Evolutionary conservation across 2,888 invertebrate genomes (phyloP), one percentile per base, ranked within the genome.

Genomic region (Blomia tropicalis): DNA sequence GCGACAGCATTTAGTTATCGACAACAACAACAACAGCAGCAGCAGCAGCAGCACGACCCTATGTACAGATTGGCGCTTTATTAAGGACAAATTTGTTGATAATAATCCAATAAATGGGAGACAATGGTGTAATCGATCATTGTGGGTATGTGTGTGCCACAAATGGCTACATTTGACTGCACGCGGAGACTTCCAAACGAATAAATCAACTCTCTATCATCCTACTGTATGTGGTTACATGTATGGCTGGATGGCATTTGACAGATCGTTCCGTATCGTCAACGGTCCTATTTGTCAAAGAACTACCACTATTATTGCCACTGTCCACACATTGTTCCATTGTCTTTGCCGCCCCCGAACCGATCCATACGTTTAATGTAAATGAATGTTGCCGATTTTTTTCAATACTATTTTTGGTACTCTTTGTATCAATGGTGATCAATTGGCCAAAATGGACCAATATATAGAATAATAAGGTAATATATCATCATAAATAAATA

Each of bases 101-200:
- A 47, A 47, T 47, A 47, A 47, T 47, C 51, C 7, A 47, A 22
- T 47, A 47, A 47, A 47, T 47, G 51, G 51, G 7, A 47, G 51
- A 47, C 51, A 47, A 47, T 47, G 51, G 51, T 47, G 51, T 47
- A 47, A 47, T 47, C 51, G 51, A 47, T 47, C 51, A 47, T 47
- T 11, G 7, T 47, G 7, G 51, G 7, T 27, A 14, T 27, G n/a
- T 47, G n/a, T n/a, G n/a, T 47, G 51, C 51, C 51, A n/a, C 51
- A n/a, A 7, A 36, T 17, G 17, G 36, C 36, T 11, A 11, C 7
- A n/a, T 11, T n/a, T 11, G 51, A 27, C 51, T 11, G 23, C 51
- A 25, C 51, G n/a, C n/a, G n/a, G n/a, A n/a, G n/a, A n/a, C n/a
- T n/a, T n/a, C n/a, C n/a, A 36, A 36, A 36, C 7, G 36, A 36